A percentile compares a stretch with the other conserved stretches of the same genome.
Conservation (phyloP, 2,797 vertebrate genomes). For the Pantherophis vulpinus region DNA sequence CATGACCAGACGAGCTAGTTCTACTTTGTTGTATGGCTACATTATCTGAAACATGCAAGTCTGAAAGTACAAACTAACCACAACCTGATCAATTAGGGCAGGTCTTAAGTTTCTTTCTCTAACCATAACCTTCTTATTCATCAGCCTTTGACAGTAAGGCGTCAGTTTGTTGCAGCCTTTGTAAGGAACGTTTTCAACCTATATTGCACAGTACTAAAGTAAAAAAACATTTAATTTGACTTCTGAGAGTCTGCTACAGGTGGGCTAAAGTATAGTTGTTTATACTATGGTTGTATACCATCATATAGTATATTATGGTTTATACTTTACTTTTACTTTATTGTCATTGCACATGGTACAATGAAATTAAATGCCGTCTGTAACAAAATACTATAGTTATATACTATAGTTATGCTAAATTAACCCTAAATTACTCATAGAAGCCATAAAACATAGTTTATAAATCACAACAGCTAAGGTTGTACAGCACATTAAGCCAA, state of each 20-base stretch:
- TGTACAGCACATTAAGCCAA: neutral
- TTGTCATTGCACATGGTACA: no score
- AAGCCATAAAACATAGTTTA: neutral
- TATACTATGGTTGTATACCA: neutral
- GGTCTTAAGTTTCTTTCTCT: neutral
- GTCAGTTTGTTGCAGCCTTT: neutral
- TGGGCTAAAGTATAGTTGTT: neutral
- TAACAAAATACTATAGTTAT: neutral
- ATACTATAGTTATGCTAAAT: neutral
- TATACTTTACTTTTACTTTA: neutral
- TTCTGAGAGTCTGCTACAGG: neutral
- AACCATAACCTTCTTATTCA: neutral
- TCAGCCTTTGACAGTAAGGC: neutral
- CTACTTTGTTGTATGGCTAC: neutral
- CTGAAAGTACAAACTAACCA: neutral
- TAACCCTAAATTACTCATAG: neutral
- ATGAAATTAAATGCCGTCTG: no score
- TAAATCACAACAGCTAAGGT: neutral
- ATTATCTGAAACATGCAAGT: neutral
- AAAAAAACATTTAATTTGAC: neutral
- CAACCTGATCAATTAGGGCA: neutral
- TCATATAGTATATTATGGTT: neutral
- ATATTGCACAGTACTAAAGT: neutral
- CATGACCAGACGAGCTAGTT: neutral
- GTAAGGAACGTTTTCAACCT: neutral